A percentile compares a stretch with the other conserved stretches of the same genome.
These are phyloP conservation scores for Syrphus vitripennis DNA, from an alignment of 2,888 invertebrate species.

Conservation along the genomic window DNA sequence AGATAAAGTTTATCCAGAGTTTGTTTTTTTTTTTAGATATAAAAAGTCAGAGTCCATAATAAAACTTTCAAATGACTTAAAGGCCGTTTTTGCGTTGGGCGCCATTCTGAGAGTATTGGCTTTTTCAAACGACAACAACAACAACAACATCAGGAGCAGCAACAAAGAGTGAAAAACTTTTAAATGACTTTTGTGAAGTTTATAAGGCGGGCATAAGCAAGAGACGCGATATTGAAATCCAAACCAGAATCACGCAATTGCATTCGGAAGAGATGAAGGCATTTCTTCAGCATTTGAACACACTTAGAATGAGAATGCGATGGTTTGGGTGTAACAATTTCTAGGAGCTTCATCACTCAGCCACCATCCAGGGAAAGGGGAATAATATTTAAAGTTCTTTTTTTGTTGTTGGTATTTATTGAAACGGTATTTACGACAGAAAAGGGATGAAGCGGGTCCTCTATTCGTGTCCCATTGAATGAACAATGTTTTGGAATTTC, in stretches of 20 bases:
- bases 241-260: conserved; percentile 54
- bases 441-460: background rate
- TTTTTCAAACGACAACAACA: background rate
- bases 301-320: background rate
- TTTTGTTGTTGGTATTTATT: conserved; percentile 16
- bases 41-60: conserved; percentile 54
- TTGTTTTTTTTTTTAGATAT: too few relatives aligned
- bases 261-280: conserved; percentile 10
- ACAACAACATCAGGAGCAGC: background rate
- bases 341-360: conserved; percentile 14
- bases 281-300: conserved; percentile 20
- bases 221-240: conserved; percentile 64
- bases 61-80: conserved; percentile 69
- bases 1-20: conserved; percentile 44
- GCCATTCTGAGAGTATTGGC: conserved; percentile 17
- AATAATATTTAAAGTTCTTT: conserved; percentile 49
- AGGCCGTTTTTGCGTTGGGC: conserved; percentile 46
- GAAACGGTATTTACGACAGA: conserved; percentile 32
- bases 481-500: conserved; percentile 15
- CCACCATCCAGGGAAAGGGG: too few relatives aligned
- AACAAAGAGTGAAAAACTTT: conserved; percentile 53
- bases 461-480: conserved; percentile 4
- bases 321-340: conserved; percentile 9
- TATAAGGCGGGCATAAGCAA: conserved; percentile 4
- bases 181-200: conserved; percentile 63